phyloP scores from a whole-genome alignment of 2,888 invertebrate genomes.

The Archaeoteleia sp. region DNA sequence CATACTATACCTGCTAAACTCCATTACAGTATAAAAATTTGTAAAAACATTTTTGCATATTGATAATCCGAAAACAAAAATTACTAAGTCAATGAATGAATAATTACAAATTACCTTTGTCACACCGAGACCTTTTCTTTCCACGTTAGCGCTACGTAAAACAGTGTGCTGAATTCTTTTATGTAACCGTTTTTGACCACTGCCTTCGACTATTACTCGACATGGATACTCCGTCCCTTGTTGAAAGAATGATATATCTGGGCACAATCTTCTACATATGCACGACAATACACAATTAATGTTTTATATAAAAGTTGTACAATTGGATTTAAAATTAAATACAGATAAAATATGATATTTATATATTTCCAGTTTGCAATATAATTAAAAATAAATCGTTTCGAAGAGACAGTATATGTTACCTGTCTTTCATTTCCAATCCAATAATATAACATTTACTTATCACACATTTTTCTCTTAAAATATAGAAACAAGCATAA shows the following conservation, averaged over 20 bases:
- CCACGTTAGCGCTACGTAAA: slow-evolving; percentile 90
- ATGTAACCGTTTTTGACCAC: slow-evolving; percentile 88
- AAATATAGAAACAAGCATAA: no score
- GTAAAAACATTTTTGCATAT: slow-evolving; percentile 31
- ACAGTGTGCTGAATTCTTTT: slow-evolving; percentile 91
- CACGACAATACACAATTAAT: no score
- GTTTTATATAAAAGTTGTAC: slow-evolving; percentile 30
- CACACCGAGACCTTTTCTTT: slow-evolving; percentile 90
- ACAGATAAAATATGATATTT: no score
- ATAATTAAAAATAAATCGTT: no score
- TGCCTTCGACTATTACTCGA: slow-evolving; percentile 85
- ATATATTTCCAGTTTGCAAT: no score
- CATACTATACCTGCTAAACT: slow-evolving; percentile 67
- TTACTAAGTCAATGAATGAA: no score
- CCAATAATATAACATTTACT: no score
- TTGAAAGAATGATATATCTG: slow-evolving; percentile 98
- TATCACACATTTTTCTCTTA: no score
- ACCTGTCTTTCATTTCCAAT: no score
- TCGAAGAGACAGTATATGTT: no score
- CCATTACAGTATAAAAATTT: slow-evolving; percentile 54
- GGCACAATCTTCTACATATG: slow-evolving; percentile 89
- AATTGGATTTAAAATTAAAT: slow-evolving; percentile 7
- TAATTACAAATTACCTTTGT: slow-evolving; percentile 82
- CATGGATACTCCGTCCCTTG: slow-evolving; percentile 94
- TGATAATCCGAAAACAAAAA: slow-evolving; percentile 12